Evolutionary conservation across 1,140 invertebrate genomes (phyloP), one percentile per base, ranked within the genome.

Genomic region (Phymastichus coffea): DNA sequence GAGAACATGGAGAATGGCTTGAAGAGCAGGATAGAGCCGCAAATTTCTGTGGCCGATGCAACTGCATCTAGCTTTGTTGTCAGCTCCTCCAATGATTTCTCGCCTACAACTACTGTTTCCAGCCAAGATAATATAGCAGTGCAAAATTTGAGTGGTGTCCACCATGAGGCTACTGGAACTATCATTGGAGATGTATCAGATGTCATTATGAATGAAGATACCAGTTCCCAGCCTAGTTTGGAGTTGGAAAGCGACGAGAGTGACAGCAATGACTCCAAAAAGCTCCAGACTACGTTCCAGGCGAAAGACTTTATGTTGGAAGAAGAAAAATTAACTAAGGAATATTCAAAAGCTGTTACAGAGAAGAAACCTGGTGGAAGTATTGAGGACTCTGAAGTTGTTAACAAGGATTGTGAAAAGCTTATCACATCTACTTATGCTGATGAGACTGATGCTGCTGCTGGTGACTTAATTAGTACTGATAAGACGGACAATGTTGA

Each of bases 191-290:
- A 78, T 25, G 71, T 78, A 4, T 68, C 76, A 1, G 76, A 78
- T 47, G 70, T 68, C 1, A 78, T 77, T 30, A 79, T 80, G 65
- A 80, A 79, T 22, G 76, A 80, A 33, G 77, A 80, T 14, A 77
- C 76, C 0, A 80, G 70, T 49, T 80, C 78, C 0, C 78, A 79
- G 28, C 71, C 76, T 14, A 79, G 73, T 63, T 57, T 79, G 20
- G 76, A 79, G 7, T 26, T 77, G 1, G 76, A 79, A 10, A 69
- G 62, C 12, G 71, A 76, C 6, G 75, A 75, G 4, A 63, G 41
- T 1, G 75, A 79, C 6, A 6, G n/a, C 17, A 56, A 44, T 15
- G 72, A 76, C 3, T 57, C 69, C 0, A 65, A 65, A 25, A 79
- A 78, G 61, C 57, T 80, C 2, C 78, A 78, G 30, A 79, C 76